Evolutionary conservation across 2,797 vertebrate species (phyloP).

Genomic region (Glossophaga mutica): DNA sequence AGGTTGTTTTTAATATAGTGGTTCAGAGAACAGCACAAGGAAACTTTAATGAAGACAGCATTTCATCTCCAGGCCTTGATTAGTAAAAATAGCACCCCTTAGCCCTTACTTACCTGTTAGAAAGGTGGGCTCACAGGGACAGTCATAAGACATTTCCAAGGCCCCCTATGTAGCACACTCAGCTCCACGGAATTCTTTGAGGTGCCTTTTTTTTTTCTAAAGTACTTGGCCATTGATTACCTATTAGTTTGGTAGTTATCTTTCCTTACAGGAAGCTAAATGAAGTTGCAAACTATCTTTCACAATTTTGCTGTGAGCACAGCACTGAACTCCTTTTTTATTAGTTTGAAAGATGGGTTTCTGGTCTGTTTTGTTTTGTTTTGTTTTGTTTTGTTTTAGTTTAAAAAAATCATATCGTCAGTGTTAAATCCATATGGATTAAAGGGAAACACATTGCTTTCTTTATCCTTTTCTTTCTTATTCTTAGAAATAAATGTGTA

Average conservation of each 20-base stretch:
- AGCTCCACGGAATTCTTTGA: conserved; percentile 62
- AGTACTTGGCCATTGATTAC: conserved; percentile 73
- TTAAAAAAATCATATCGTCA: conserved; percentile 22
- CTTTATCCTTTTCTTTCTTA: not conserved
- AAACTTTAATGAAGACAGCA: conserved; percentile 57
- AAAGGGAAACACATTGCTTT: not conserved
- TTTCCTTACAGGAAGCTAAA: conserved; percentile 70
- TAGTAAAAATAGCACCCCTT: conserved; percentile 47
- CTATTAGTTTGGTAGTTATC: conserved; percentile 69
- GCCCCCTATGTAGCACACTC: not conserved
- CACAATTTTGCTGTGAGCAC: conserved; percentile 52
- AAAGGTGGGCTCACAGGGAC: conserved; percentile 33
- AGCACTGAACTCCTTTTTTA: conserved; percentile 47
- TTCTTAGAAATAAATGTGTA: conserved; percentile 16
- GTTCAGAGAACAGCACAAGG: conserved; percentile 52
- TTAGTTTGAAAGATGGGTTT: conserved; percentile 54
- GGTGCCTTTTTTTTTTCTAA: conserved; percentile 37
- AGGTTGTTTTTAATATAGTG: conserved; percentile 70
- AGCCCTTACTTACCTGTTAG: conserved; percentile 29
- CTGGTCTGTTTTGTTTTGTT: not conserved
- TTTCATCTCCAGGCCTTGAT: conserved; percentile 55
- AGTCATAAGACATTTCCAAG: conserved; percentile 36
- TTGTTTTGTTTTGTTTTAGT: not conserved
- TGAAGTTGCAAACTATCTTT: conserved; percentile 72
- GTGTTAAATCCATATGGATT: conserved; percentile 45